Percentiles rank a stretch among this genome's conserved stretches.
Conservation (phyloP, 2,797 vertebrate genomes). For the Dicrostonyx torquatus region DNA sequence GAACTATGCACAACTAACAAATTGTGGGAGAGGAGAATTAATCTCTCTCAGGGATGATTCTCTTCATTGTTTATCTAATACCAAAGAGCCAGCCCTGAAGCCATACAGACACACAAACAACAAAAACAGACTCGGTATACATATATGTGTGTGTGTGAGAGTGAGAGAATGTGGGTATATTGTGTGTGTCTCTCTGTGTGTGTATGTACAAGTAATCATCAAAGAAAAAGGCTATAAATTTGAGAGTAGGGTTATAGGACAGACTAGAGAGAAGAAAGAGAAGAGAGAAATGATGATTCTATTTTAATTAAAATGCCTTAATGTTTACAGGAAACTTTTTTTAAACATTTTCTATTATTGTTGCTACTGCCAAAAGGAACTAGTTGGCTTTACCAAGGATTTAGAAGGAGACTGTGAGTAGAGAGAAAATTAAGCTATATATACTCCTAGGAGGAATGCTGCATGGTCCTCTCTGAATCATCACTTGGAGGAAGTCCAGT, state of each 20-base stretch:
- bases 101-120: background rate
- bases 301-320: background rate
- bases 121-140: background rate
- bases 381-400: background rate
- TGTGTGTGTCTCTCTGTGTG: too few relatives aligned
- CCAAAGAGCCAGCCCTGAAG: too few relatives aligned
- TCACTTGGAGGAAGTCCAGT: background rate
- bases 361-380: background rate
- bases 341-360: background rate
- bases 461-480: background rate
- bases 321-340: background rate
- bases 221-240: background rate
- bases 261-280: background rate
- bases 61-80: background rate
- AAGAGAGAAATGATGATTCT: background rate
- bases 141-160: background rate
- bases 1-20: background rate
- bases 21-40: too few relatives aligned
- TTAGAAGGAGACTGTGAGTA: background rate
- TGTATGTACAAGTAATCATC: background rate
- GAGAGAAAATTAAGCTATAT: background rate
- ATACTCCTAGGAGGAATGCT: background rate
- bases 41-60: background rate
- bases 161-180: too few relatives aligned
- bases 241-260: background rate